Conservation (phyloP, 1,140 invertebrate genomes). For the Ericerus pela region DNA sequence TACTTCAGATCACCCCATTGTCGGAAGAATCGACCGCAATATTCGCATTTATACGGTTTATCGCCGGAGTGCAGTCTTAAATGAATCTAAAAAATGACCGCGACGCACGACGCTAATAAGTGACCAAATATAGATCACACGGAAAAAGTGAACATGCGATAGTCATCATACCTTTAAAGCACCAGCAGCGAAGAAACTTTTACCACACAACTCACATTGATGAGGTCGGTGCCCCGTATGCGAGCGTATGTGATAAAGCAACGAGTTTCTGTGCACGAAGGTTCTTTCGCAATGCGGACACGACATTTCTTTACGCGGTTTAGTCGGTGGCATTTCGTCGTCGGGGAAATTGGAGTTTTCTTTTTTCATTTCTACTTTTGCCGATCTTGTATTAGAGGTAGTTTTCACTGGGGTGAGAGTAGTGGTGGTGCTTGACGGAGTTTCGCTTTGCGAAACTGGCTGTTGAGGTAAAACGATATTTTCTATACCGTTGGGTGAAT, state of each 20-base stretch:
- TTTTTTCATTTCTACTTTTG: not conserved
- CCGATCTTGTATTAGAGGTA: too few species aligned
- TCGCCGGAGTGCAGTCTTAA: slow-evolving; percentile 56
- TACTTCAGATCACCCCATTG: slow-evolving; percentile 83
- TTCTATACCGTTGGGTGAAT: slow-evolving; percentile 1
- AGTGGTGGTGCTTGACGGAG: not conserved
- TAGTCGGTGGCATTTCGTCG: not conserved
- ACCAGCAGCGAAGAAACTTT: slow-evolving; percentile 61
- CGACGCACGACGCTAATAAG: not conserved
- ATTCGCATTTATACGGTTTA: slow-evolving; percentile 63
- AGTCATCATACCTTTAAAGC: slow-evolving; percentile 51
- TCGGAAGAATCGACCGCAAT: slow-evolving; percentile 58
- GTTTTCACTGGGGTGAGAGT: not conserved
- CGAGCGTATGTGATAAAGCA: slow-evolving; percentile 66
- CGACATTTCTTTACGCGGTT: not conserved
- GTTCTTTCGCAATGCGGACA: slow-evolving; percentile 56
- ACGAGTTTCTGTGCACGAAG: slow-evolving; percentile 66
- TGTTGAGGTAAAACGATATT: not conserved
- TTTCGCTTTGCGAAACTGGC: not conserved
- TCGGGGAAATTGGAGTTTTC: not conserved
- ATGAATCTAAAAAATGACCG: slow-evolving; percentile 38
- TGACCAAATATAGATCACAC: not conserved
- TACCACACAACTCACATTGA: slow-evolving; percentile 64
- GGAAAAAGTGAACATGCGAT: not conserved
- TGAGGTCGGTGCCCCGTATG: slow-evolving; percentile 62